A percentile compares a stretch with the other conserved stretches of the same genome.
Evolutionary conservation across 1,140 invertebrate species (phyloP).

Genomic region (Hyposmocoma kahamanoa): DNA sequence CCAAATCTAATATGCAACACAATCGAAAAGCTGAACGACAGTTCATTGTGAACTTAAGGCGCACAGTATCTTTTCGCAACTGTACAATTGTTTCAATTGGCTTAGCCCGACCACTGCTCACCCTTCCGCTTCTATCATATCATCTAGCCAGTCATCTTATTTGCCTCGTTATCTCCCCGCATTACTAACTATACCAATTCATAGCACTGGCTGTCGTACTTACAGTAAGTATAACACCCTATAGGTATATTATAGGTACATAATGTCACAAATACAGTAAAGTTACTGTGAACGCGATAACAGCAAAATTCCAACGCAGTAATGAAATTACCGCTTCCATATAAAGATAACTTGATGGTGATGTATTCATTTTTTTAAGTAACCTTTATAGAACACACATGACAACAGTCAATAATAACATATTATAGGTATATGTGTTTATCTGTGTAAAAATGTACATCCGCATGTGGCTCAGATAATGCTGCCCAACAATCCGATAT

Average conservation of each 20-base stretch:
- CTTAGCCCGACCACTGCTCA: slow-evolving; percentile 18
- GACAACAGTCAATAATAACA: neutral
- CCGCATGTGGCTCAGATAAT: slow-evolving; percentile 1
- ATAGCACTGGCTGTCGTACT: neutral
- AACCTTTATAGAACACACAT: neutral
- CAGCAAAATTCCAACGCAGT: neutral
- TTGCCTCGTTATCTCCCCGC: neutral
- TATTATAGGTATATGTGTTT: too few species aligned
- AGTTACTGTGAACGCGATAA: neutral
- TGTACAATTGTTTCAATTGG: slow-evolving; percentile 48
- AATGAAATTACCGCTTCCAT: neutral
- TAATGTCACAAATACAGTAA: neutral
- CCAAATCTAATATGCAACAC: too few species aligned
- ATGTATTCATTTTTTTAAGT: neutral
- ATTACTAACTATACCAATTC: neutral
- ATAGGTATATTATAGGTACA: too few species aligned
- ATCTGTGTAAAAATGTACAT: too few species aligned
- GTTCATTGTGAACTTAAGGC: slow-evolving; percentile 34
- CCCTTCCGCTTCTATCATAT: slow-evolving; percentile 30
- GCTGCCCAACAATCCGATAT: slow-evolving; percentile 8
- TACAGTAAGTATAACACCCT: too few species aligned
- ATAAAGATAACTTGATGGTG: slow-evolving; percentile 6
- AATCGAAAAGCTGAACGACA: too few species aligned
- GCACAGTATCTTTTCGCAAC: slow-evolving; percentile 42
- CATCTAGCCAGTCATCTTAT: neutral